Base-by-base conservation (phyloP, 30 jellyfish, hydroid and myxozoan species). In the Aurelia sp. region DNA sequence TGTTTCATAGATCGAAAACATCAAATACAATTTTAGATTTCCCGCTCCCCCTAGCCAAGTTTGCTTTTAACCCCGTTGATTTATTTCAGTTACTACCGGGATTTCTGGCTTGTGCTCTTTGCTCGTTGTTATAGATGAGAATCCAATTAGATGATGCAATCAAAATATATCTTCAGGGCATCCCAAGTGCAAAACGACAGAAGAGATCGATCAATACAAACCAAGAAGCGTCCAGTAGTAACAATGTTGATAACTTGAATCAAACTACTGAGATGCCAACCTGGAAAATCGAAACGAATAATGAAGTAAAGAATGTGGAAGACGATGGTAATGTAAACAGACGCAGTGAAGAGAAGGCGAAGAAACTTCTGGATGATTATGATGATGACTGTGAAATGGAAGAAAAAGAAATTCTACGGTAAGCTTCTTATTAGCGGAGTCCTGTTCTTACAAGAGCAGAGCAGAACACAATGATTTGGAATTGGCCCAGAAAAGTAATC, bases 271-370 rank as follows among this genome's bases (percentile, higher is more conserved):
- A 44, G 10, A 44, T 44, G 55, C 96, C 96, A n/a, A 52, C 76
- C 4, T 86, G 96, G 96, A 79, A 63, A 41, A 86, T 86, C 27
- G 96, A 81, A 68, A 48, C 70, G 20, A 67, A 58, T n/a, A 13
- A 47, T 7, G 55, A 6, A 7, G 55, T 7, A 11, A 62, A 62
- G 13, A 62, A 62, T 5, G 40, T 48, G 66, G 67, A 71, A 71
- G 81, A 48, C 0, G 23, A 4, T 31, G 40, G 1, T 71, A 21
- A 13, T 19, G 53, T 19, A 37, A 21, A 50, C 40, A 18, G 15
- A 44, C 55, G 55, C 55, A 19, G 50, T 10, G 78, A 79, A 37
- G 73, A 41, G 33, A 63, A 79, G 47, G 69, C 51, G 22, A 11
- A 15, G 47, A 52, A 44, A 17, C 13, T 19, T n/a, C 64, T 30